These are phyloP conservation scores for Zaprionus davidi DNA, from an alignment of 1,140 invertebrate species.

Conservation along the genomic window DNA sequence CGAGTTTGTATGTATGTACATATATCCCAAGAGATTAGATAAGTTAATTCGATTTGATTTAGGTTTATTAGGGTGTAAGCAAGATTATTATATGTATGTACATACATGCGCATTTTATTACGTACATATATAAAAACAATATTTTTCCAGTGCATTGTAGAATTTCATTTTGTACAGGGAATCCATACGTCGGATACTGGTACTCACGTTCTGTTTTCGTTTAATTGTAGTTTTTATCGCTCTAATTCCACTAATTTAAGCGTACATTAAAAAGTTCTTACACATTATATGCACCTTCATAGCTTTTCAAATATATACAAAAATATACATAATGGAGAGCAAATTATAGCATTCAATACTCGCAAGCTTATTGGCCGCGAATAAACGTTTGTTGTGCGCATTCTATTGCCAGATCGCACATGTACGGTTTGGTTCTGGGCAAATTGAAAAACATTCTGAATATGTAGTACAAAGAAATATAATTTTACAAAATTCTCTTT, in stretches of 20 bases:
- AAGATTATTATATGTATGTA: neutral
- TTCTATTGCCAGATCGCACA: constrained; percentile 7
- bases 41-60: constrained; percentile 4
- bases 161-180: neutral
- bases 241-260: constrained; percentile 13
- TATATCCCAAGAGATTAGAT: neutral
- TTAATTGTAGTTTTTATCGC: constrained; percentile 21
- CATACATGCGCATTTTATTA: neutral
- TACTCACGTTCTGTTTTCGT: neutral
- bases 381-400: neutral
- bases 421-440: constrained; percentile 8
- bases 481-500: neutral
- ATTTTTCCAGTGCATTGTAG: neutral
- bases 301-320: constrained; percentile 15
- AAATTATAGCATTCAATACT: constrained; percentile 7
- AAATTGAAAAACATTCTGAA: neutral
- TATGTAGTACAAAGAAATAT: neutral
- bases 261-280: neutral
- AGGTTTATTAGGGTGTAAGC: constrained; percentile 1
- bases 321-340: constrained; percentile 3
- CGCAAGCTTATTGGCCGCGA: neutral
- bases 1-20: neutral
- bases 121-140: neutral
- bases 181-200: neutral
- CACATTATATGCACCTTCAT: constrained; percentile 12